Percentiles rank a stretch among this genome's conserved stretches.
phyloP scores from a whole-genome alignment of 1,140 invertebrate genomes.

The Drosophila chauvacae region DNA sequence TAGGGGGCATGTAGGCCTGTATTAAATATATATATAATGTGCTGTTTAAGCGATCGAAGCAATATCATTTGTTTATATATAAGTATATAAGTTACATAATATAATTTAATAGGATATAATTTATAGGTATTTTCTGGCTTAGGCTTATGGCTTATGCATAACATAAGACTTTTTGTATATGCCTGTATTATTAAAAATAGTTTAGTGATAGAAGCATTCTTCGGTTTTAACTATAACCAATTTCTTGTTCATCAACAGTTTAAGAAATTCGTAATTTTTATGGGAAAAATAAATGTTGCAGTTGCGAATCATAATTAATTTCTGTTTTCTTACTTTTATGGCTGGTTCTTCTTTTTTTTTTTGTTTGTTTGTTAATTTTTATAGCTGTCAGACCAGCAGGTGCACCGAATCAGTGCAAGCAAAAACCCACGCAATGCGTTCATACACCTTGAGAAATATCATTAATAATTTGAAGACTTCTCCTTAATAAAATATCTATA shows the following conservation, averaged over 20 bases:
- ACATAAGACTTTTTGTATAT: background rate
- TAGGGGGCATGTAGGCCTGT: background rate
- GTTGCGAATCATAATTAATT: constrained; percentile 64
- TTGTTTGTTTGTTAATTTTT: constrained; percentile 1
- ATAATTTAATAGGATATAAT: no score
- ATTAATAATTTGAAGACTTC: background rate
- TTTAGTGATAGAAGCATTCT: background rate
- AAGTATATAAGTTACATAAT: no score
- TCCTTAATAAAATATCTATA: background rate
- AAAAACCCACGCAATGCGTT: constrained; percentile 34
- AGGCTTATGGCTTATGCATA: background rate
- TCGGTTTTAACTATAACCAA: background rate
- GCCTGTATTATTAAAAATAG: no score
- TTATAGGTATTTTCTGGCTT: background rate
- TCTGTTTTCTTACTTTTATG: constrained; percentile 29
- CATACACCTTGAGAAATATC: background rate
- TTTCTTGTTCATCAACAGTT: background rate
- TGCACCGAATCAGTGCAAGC: constrained; percentile 56
- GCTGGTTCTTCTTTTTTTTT: constrained; percentile 5
- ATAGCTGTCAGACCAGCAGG: constrained; percentile 61
- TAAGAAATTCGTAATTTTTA: background rate
- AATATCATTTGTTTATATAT: background rate
- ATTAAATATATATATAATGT: background rate
- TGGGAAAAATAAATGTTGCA: constrained; percentile 5
- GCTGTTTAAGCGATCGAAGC: background rate